A percentile compares a stretch with the other conserved stretches of the same genome.
Conservation (phyloP, 2,113 vertebrate genomes). For the Andinoacara biseriatus region DNA sequence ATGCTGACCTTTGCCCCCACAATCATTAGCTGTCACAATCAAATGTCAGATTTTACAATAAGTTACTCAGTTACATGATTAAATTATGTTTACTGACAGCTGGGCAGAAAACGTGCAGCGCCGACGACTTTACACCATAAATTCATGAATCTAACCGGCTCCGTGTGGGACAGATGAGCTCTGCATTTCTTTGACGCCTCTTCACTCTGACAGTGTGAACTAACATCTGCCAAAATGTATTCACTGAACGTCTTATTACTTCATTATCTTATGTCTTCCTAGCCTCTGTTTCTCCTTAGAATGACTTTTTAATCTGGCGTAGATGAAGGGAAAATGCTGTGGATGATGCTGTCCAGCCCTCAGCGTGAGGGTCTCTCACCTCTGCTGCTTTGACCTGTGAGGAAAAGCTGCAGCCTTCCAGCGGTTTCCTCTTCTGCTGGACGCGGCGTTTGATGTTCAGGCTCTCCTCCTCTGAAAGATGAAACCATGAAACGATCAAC, state of each 20-base stretch:
- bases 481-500: neutral
- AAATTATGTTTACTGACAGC: neutral
- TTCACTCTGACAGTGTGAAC: neutral
- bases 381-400: slow-evolving; percentile 51
- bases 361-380: slow-evolving; percentile 53
- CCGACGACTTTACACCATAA: neutral
- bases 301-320: neutral
- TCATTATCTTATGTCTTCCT: no score
- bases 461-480: slow-evolving; percentile 37
- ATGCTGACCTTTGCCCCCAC: neutral
- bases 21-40: neutral
- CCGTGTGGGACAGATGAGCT: neutral
- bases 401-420: slow-evolving; percentile 56
- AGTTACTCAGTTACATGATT: neutral
- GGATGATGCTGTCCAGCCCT: neutral
- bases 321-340: neutral
- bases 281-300: no score
- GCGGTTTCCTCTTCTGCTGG: slow-evolving; percentile 68
- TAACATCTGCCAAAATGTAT: neutral
- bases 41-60: neutral
- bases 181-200: neutral
- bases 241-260: neutral
- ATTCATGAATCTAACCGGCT: neutral
- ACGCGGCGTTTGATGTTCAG: slow-evolving; percentile 69
- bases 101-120: neutral